A percentile compares a stretch with the other conserved stretches of the same genome.
Conservation (phyloP, 1,140 invertebrate species). For the Calliphora vicina region DNA sequence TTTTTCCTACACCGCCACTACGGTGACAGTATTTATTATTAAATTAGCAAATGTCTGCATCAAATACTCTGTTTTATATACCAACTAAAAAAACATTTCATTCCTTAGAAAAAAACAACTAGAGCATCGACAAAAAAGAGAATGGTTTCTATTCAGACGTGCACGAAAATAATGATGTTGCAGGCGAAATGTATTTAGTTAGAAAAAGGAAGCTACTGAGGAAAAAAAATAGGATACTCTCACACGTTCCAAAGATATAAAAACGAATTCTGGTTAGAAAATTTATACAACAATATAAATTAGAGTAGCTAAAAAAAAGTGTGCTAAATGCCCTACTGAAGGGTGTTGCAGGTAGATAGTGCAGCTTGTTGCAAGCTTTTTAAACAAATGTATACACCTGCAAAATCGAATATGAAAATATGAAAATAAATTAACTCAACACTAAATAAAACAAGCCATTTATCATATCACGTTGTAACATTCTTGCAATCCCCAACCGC, state of each 20-base stretch:
- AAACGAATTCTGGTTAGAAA: background rate
- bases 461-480: no score
- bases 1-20: no score
- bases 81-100: no score
- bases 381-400: no score
- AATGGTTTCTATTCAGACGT: background rate
- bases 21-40: background rate
- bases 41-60: background rate
- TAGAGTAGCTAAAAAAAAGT: background rate
- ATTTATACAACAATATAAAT: background rate
- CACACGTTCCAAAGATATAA: background rate
- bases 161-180: background rate
- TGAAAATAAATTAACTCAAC: no score
- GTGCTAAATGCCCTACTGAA: no score
- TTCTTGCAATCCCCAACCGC: no score
- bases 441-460: no score
- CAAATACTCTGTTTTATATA: background rate
- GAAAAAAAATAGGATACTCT: background rate
- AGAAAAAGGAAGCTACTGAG: background rate
- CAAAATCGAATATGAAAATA: no score
- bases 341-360: no score
- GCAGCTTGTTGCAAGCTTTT: no score
- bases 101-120: background rate
- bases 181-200: background rate
- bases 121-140: background rate